Evolutionary conservation across 2,888 invertebrate species (phyloP).

Genomic region (Limnephilus marmoratus): DNA sequence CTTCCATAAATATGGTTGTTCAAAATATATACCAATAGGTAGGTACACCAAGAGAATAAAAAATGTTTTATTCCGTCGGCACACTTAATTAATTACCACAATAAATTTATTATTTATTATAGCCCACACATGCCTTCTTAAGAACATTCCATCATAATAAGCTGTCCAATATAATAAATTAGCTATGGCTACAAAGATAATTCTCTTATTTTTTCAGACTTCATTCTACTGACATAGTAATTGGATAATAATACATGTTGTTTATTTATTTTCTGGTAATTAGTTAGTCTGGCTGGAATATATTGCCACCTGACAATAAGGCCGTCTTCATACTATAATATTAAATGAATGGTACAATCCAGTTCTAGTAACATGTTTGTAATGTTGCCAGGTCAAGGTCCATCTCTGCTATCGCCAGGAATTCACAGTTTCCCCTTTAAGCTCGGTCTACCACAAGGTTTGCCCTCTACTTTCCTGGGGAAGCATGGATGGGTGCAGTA

Average conservation of each 20-base stretch:
- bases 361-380: not conserved
- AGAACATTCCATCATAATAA: not conserved
- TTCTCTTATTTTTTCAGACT: not conserved
- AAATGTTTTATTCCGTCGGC: not conserved
- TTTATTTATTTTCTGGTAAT: not conserved
- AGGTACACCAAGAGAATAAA: not conserved
- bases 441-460: slow-evolving; percentile 90
- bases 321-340: not conserved
- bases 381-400: slow-evolving; percentile 82
- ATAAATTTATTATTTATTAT: not conserved
- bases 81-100: not conserved
- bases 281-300: not conserved
- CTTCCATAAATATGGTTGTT: not conserved
- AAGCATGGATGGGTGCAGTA: slow-evolving; percentile 98
- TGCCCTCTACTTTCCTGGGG: slow-evolving; percentile 95
- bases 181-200: not conserved
- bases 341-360: not conserved
- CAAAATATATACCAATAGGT: not conserved
- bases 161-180: not conserved
- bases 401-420: slow-evolving; percentile 91
- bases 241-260: not conserved
- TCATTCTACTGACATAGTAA: not conserved
- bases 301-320: not conserved
- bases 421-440: slow-evolving; percentile 97
- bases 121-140: not conserved